phyloP scores from a whole-genome alignment of 2,113 vertebrate genomes.

The Thunnus maccoyii region DNA sequence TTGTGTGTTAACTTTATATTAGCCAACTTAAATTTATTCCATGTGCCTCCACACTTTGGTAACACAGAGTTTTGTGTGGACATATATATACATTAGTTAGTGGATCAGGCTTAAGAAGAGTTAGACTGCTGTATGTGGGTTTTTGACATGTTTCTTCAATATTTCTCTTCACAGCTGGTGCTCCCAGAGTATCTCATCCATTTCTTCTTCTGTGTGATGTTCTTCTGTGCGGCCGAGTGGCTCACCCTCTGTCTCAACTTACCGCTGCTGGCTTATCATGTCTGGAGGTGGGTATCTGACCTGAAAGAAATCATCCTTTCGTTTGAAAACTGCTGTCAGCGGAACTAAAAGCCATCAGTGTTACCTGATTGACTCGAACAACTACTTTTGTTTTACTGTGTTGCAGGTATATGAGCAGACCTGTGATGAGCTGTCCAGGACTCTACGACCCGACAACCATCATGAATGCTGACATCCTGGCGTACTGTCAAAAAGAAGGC shows the following conservation, averaged over 20 bases:
- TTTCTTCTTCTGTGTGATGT: constrained; percentile 99
- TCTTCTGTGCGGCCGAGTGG: constrained; percentile 98
- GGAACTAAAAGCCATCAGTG: too few species aligned
- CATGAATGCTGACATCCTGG: constrained; percentile 99
- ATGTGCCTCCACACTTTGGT: neutral
- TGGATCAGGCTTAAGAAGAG: neutral
- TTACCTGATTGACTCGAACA: too few species aligned
- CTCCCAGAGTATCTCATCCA: constrained; percentile 99
- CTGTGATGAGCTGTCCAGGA: constrained; percentile 97
- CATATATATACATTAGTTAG: neutral
- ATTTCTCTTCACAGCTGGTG: constrained; percentile 91
- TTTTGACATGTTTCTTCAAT: constrained; percentile 32
- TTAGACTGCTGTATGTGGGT: neutral
- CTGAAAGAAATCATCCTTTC: too few species aligned
- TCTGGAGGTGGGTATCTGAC: constrained; percentile 91
- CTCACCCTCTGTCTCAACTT: constrained; percentile 97
- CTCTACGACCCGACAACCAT: constrained; percentile 99
- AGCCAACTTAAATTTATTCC: neutral
- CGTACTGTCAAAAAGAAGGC: constrained; percentile 99
- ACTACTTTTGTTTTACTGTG: neutral
- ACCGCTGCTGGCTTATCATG: constrained; percentile 97
- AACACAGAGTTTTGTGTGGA: neutral
- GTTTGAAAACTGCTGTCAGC: too few species aligned
- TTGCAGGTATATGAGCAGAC: constrained; percentile 94
- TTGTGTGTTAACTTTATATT: neutral